Evolutionary conservation across 2,888 invertebrate species (phyloP).

Genomic region (Drosophila meridiana): DNA sequence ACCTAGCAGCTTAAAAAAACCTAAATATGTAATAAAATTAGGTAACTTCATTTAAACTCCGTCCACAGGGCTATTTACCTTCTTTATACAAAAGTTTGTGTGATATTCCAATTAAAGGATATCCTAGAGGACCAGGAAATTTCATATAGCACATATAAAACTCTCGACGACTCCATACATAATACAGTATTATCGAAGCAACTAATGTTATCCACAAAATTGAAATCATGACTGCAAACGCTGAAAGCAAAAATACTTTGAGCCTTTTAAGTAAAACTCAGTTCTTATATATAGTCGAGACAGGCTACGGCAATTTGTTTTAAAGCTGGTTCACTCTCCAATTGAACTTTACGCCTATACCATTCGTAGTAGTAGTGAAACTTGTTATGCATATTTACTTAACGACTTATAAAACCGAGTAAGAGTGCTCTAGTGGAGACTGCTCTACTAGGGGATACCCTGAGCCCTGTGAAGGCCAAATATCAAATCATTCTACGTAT

Average conservation of each 20-base stretch:
- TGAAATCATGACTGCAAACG: not conserved
- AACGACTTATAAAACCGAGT: too few relatives aligned
- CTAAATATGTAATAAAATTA: not conserved
- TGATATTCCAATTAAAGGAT: constrained; percentile 21
- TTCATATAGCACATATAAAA: constrained; percentile 1
- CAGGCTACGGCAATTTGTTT: not conserved
- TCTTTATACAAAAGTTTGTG: not conserved
- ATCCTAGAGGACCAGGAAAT: constrained; percentile 20
- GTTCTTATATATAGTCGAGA: not conserved
- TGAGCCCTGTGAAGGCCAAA: too few relatives aligned
- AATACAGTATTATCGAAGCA: not conserved
- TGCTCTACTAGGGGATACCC: too few relatives aligned
- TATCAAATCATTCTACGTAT: too few relatives aligned
- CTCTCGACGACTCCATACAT: constrained; percentile 16
- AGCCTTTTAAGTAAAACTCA: not conserved
- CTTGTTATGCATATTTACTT: too few relatives aligned
- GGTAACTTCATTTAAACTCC: not conserved
- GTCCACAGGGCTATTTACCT: not conserved
- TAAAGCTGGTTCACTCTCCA: too few relatives aligned
- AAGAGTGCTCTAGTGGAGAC: too few relatives aligned
- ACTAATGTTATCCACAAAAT: not conserved
- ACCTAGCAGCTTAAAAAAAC: not conserved
- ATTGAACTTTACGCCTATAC: too few relatives aligned
- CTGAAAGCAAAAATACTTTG: not conserved
- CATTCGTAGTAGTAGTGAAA: too few relatives aligned